Percentiles rank a stretch among this genome's conserved stretches.
Evolutionary conservation across 2,888 invertebrate genomes (phyloP).

Genomic region (Nycteola revayana): DNA sequence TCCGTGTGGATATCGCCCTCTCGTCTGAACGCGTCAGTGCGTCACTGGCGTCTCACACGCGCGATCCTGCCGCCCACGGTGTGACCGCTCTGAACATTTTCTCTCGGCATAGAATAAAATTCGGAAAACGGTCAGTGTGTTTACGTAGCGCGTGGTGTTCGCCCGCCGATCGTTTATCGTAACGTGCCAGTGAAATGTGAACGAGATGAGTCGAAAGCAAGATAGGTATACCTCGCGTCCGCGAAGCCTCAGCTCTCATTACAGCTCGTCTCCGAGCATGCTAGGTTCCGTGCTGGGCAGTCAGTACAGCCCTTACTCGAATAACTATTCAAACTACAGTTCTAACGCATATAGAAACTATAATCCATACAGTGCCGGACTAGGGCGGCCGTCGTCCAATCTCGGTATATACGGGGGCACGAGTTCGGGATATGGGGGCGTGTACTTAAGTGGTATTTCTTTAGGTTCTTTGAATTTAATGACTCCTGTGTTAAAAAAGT

Average conservation of each 20-base stretch:
- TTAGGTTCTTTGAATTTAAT: slow-evolving; percentile 82
- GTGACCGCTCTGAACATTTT: slow-evolving; percentile 70
- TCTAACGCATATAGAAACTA: slow-evolving; percentile 68
- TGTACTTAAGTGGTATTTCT: slow-evolving; percentile 83
- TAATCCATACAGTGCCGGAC: slow-evolving; percentile 69
- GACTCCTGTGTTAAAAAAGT: slow-evolving; percentile 77
- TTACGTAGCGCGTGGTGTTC: slow-evolving; percentile 57
- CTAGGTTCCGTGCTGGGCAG: slow-evolving; percentile 64
- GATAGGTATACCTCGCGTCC: slow-evolving; percentile 68
- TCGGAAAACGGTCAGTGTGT: slow-evolving; percentile 65
- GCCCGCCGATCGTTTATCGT: slow-evolving; percentile 41
- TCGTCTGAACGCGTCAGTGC: slow-evolving; percentile 48
- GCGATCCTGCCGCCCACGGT: slow-evolving; percentile 45
- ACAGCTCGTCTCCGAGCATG: slow-evolving; percentile 72
- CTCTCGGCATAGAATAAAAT: slow-evolving; percentile 57
- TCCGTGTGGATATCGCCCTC: slow-evolving; percentile 44
- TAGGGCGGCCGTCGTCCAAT: slow-evolving; percentile 62
- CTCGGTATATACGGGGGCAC: slow-evolving; percentile 83
- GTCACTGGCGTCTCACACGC: slow-evolving; percentile 56
- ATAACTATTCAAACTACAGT: slow-evolving; percentile 63
- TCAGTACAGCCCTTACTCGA: slow-evolving; percentile 64
- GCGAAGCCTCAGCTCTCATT: slow-evolving; percentile 65
- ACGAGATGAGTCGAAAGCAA: slow-evolving; percentile 73
- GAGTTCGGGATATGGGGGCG: slow-evolving; percentile 85
- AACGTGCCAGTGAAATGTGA: slow-evolving; percentile 51